Conservation (phyloP, 2,113 vertebrate species). For the Psilopsiagon aymara region DNA sequence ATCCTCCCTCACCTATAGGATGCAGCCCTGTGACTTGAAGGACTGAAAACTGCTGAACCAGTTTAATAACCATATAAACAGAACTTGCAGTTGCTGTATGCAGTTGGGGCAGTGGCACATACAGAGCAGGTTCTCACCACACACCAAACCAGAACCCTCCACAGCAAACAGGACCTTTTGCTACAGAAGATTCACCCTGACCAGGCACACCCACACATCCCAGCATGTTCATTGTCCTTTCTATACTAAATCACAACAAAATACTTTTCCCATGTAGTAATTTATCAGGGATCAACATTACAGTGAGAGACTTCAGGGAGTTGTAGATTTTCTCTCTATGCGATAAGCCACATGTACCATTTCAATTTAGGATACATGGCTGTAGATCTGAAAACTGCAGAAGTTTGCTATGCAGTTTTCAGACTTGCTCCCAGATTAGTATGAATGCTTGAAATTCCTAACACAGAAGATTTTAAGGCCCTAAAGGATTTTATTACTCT, state of each 20-base stretch:
- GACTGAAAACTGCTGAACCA: background rate
- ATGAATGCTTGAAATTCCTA: background rate
- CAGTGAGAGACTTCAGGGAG: accelerated
- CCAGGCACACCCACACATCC: background rate
- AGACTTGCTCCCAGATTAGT: background rate
- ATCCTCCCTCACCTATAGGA: background rate
- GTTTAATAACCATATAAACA: background rate
- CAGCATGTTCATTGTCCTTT: background rate
- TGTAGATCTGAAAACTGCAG: background rate
- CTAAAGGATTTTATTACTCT: background rate
- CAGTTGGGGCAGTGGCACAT: background rate
- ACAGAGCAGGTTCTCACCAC: background rate
- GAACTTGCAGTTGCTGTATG: accelerated
- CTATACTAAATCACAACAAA: background rate
- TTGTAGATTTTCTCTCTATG: background rate
- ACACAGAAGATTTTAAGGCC: background rate
- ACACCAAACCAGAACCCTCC: background rate
- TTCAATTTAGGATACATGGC: background rate
- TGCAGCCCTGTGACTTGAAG: background rate
- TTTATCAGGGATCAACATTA: background rate
- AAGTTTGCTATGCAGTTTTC: background rate
- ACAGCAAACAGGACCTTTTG: background rate
- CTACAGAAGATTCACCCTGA: background rate
- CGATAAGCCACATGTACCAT: background rate
- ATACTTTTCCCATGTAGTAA: background rate